Evolutionary conservation across 2,797 vertebrate genomes (phyloP), one percentile per base, ranked within the genome.

Genomic region (Hemitrygon akajei): DNA sequence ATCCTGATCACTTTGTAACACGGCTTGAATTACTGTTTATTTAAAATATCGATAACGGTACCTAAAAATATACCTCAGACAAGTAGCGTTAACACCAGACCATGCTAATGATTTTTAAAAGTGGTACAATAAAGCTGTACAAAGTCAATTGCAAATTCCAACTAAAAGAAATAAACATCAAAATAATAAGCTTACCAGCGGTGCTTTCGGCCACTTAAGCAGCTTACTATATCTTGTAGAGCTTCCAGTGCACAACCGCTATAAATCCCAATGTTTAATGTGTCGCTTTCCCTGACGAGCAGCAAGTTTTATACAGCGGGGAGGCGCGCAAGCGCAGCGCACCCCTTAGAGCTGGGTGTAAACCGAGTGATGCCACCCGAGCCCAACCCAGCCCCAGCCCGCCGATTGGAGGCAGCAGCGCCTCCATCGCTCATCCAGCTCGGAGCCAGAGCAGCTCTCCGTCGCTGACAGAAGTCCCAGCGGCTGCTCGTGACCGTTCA

Each of bases 181-280:
- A 18, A 25, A 20, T 0, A 40, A 47, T 12, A 40, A 75, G 71
- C 69, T 92, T 92, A 92, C 91, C 71, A 22, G 22, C 20, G 86
- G 34, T 34, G 60, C 37, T 92, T 92, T 22, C 86, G 69, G 86
- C 66, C 63, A 89, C 60, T 89, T 69, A 47, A 7, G 47, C 56
- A 58, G 47, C 27, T 47, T 47, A 47, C 40, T 56, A 22, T 56
- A 58, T 56, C 63, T 18, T 20, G 16, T 7, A 4, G 14, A 30
- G 58, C 14, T 87, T 73, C 20, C 81, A 56, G 58, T 87, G 84
- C 30, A 37, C 66, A 5, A 12, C 37, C 71, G 91, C 69, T 73
- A 92, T 92, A 92, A 92, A 92, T 75, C 91, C 91, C 5, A 75
- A 69, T 75, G 66, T 92, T 92, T 40, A 75, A 75, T 92, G 66